Base-by-base conservation (phyloP, 2,888 invertebrate genomes). In the Polydesmus complanatus region DNA sequence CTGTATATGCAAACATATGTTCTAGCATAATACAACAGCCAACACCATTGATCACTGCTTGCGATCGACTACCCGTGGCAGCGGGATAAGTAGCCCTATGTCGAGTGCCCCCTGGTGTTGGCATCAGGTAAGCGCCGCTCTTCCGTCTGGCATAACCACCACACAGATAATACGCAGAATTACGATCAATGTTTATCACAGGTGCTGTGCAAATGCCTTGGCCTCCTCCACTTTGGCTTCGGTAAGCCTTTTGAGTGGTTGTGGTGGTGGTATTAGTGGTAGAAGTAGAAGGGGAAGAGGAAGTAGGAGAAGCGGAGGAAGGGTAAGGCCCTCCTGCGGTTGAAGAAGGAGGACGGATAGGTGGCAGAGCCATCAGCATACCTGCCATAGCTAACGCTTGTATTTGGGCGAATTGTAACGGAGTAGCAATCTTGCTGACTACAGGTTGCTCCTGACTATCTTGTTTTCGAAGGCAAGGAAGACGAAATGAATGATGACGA, bases 381-480 rank as follows among this genome's bases (percentile, higher is more conserved):
- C 84, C 83, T 64, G 83, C 82, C 57, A 74, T 72, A 64, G 84
- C 84, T 80, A 85, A 83, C 62, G 83, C 83, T 76, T 84, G 82
- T 60, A 80, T 80, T 74, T 84, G 84, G 66, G 83, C 83, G 68
- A 84, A 75, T 72, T 82, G 83, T 66, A 85, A 76, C 62, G 84
- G 84, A 70, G 82, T 82, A 64, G 83, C 83, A 67, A 84, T 79
- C 65, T 70, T 70, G 62, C 66, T 65, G 70, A 74, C 71, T 58
- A 74, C 70, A 77, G 82, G 72, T 76, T 79, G 72, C 65, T 75
- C 73, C 65, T 75, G 72, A 63, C 73, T 73, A 60, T 72, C 71
- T 64, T 74, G 73, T 64, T 74, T 74, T 27, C 73, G 72, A 27
- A 74, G 71, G 66, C 75, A 74, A 54, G 71, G 72, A 54, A 75